A percentile compares a stretch with the other conserved stretches of the same genome.
Evolutionary conservation across 2,113 vertebrate genomes (phyloP).

Genomic region (Xyrauchen texanus): DNA sequence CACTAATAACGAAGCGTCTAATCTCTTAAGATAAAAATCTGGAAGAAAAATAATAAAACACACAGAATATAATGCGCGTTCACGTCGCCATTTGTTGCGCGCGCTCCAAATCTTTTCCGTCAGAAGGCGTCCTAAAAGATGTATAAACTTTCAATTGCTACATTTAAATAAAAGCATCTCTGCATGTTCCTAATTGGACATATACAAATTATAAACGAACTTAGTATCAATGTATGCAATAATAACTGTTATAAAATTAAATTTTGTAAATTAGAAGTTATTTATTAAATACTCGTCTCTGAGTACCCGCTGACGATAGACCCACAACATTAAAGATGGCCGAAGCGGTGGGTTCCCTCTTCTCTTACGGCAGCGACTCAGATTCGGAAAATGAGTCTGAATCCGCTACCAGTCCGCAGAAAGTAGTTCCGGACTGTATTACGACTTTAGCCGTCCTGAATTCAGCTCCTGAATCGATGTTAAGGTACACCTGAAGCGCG

Average conservation of each 20-base stretch:
- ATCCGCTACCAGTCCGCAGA: conserved; percentile 48
- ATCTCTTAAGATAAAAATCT: no score
- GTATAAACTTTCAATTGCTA: background rate
- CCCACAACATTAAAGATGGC: conserved; percentile 85
- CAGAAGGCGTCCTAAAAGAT: conserved; percentile 40
- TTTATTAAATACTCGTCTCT: background rate
- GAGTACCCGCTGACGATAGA: conserved; percentile 54
- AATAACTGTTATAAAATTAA: background rate
- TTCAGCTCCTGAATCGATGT: conserved; percentile 89
- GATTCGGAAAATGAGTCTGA: conserved; percentile 85
- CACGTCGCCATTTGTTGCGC: background rate
- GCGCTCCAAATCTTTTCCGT: no score
- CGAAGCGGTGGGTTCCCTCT: conserved; percentile 79
- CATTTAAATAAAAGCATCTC: background rate
- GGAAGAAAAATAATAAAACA: no score
- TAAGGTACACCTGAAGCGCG: conserved; percentile 78
- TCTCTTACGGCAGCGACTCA: conserved; percentile 86
- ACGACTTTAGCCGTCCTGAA: conserved; percentile 77
- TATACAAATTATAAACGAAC: accelerated
- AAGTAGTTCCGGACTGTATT: conserved; percentile 69
- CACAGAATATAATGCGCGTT: background rate
- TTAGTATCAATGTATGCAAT: background rate
- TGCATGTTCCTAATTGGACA: background rate
- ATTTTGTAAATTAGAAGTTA: no score
- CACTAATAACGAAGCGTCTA: no score